A percentile compares a stretch with the other conserved stretches of the same genome.
These are phyloP conservation scores for Drosophila phalerata DNA, from an alignment of 2,888 invertebrate genomes.

Conservation along the genomic window DNA sequence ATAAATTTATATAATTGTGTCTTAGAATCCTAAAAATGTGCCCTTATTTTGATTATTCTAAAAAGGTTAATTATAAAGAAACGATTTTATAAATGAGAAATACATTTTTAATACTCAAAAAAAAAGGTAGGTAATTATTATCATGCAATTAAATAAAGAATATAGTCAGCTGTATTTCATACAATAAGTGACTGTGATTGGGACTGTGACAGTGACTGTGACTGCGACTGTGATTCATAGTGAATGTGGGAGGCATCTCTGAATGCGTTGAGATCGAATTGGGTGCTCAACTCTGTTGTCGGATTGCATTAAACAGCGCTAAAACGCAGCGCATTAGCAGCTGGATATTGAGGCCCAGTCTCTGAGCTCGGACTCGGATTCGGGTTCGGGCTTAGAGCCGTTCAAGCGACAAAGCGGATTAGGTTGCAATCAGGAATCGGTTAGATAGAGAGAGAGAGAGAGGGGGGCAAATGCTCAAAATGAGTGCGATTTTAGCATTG, in stretches of 20 bases:
- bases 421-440: slow-evolving; percentile 72
- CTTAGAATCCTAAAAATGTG: too few species aligned
- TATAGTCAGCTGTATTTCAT: background rate
- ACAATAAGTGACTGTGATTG: background rate
- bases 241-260: slow-evolving; percentile 26
- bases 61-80: too few species aligned
- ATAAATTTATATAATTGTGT: too few species aligned
- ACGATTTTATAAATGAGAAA: background rate
- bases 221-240: slow-evolving; percentile 15
- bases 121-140: background rate
- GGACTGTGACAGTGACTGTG: slow-evolving; percentile 4
- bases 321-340: slow-evolving; percentile 74
- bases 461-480: slow-evolving; percentile 37
- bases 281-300: slow-evolving; percentile 69
- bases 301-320: slow-evolving; percentile 71
- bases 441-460: background rate
- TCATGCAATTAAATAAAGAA: background rate
- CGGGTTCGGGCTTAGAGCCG: slow-evolving; percentile 44
- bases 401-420: slow-evolving; percentile 79
- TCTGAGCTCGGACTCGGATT: background rate
- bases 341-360: slow-evolving; percentile 56
- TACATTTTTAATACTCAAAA: background rate
- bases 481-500: slow-evolving; percentile 79
- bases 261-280: slow-evolving; percentile 37
- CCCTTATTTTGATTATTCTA: too few species aligned